Evolutionary conservation across 2,797 vertebrate species (phyloP).

Genomic region (Fistularia commersonii): DNA sequence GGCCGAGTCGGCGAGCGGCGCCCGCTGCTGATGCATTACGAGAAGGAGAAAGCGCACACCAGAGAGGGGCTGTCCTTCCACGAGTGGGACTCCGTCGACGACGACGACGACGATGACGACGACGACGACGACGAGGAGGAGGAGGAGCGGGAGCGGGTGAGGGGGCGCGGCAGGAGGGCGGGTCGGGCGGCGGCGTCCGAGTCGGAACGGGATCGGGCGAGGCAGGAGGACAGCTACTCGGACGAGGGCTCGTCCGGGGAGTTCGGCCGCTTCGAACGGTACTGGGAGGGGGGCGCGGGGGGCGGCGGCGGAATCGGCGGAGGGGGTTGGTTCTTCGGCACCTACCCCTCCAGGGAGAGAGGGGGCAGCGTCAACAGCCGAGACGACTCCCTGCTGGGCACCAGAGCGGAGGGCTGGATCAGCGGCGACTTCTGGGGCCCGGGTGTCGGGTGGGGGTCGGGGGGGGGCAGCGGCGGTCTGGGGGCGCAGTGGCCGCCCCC

Average conservation of each 20-base stretch:
- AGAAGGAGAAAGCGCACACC: constrained; percentile 75
- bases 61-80: constrained; percentile 79
- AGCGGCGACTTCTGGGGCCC: constrained; percentile 74
- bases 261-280: constrained; percentile 80
- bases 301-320: constrained; percentile 72
- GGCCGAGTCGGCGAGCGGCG: constrained; percentile 71
- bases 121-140: constrained; percentile 65
- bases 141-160: constrained; percentile 44
- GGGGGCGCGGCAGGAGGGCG: constrained; percentile 55
- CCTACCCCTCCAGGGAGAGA: constrained; percentile 80
- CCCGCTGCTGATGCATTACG: constrained; percentile 76
- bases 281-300: constrained; percentile 73
- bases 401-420: constrained; percentile 73
- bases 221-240: constrained; percentile 70
- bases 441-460: constrained; percentile 74
- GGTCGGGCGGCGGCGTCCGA: constrained; percentile 73
- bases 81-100: constrained; percentile 80
- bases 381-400: constrained; percentile 75
- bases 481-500: constrained; percentile 72
- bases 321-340: constrained; percentile 81
- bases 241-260: constrained; percentile 78
- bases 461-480: constrained; percentile 76
- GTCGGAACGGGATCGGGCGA: constrained; percentile 70
- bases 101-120: constrained; percentile 53
- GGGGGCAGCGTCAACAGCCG: constrained; percentile 80